Conservation (phyloP, 2,888 invertebrate genomes). For the Caenorhabditis sp. region DNA sequence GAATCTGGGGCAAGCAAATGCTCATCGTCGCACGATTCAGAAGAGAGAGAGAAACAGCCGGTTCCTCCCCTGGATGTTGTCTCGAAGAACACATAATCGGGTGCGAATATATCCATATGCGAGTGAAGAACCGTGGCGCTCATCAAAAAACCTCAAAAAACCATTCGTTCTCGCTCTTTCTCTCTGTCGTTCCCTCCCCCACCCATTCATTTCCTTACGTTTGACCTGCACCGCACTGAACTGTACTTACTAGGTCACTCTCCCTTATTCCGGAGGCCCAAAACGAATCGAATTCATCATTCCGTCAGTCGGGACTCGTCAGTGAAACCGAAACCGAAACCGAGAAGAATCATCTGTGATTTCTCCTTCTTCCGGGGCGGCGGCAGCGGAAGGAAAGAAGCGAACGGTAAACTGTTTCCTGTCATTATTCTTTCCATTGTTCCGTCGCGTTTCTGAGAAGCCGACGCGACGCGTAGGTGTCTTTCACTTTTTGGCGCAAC, state of each 20-base stretch:
- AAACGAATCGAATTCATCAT: conserved; percentile 44
- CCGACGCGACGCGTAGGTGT: conserved; percentile 6
- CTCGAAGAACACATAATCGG: conserved; percentile 18
- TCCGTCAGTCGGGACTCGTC: conserved; percentile 36
- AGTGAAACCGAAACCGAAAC: conserved; percentile 36
- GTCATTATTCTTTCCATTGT: conserved; percentile 30
- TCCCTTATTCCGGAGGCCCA: conserved; percentile 31
- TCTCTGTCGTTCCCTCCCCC: conserved; percentile 25
- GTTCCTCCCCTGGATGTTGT: not conserved
- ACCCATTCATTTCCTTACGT: conserved; percentile 51
- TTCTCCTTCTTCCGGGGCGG: conserved; percentile 42
- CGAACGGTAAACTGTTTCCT: conserved; percentile 44
- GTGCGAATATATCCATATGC: conserved; percentile 3
- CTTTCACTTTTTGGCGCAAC: conserved; percentile 18
- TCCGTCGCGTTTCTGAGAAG: conserved; percentile 21
- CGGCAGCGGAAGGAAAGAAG: not conserved
- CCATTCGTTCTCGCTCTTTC: conserved; percentile 16
- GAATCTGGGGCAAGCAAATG: conserved; percentile 52
- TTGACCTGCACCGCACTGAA: conserved; percentile 54
- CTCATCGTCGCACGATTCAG: conserved; percentile 37
- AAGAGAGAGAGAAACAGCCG: conserved; percentile 1
- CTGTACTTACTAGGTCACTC: conserved; percentile 56
- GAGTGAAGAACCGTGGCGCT: conserved; percentile 34
- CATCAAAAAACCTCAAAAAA: conserved; percentile 45
- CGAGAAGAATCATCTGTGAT: no score